Evolutionary conservation across 2,113 vertebrate species (phyloP), one percentile per base, ranked within the genome.

Genomic region (Mohoua ochrocephala): DNA sequence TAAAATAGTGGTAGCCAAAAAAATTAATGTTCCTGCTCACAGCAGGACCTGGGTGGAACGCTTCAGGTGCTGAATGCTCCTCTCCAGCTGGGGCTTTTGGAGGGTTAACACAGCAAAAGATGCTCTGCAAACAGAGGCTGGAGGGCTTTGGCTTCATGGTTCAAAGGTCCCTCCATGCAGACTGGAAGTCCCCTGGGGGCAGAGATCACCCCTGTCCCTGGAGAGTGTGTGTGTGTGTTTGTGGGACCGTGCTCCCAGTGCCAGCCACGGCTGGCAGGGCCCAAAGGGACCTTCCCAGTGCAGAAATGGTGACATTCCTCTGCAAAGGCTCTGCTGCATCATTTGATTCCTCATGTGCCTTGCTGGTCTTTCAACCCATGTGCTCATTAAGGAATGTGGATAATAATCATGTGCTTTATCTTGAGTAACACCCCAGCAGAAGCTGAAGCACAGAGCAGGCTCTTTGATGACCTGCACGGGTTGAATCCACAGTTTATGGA

Each of bases 101-200:
- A 76, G 84, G 67, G 68, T 93, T 87, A 93, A 93, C 1, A 8
- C 44, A 82, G 35, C 83, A 65, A 65, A 30, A 73, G 60, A 69
- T 82, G 65, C 59, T 96, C 64, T 91, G 95, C 78, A 96, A 93
- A 89, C 44, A 96, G 82, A 85, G 85, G 35, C 75, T 85, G n/a
- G 33, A 73, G 69, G 74, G 81, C 64, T 89, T 90, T 42, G 52
- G 26, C 57, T 95, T 69, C 9, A 1, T 35, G 63, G 85, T 86
- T 63, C 92, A 93, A 92, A 95, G 95, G 71, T 94, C 71, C 11
- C 9, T 91, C 39, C 5, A 2, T 60, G 71, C 47, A 84, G 42
- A 63, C 4, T 59, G 65, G 33, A 87, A 91, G 71, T 54, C 33
- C 19, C 53, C 35, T 26, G 52, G 42, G 67, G 52, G 6, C 82